These are phyloP conservation scores for Scophthalmus maximus DNA, from an alignment of 2,113 vertebrate genomes.

Conservation along the genomic window DNA sequence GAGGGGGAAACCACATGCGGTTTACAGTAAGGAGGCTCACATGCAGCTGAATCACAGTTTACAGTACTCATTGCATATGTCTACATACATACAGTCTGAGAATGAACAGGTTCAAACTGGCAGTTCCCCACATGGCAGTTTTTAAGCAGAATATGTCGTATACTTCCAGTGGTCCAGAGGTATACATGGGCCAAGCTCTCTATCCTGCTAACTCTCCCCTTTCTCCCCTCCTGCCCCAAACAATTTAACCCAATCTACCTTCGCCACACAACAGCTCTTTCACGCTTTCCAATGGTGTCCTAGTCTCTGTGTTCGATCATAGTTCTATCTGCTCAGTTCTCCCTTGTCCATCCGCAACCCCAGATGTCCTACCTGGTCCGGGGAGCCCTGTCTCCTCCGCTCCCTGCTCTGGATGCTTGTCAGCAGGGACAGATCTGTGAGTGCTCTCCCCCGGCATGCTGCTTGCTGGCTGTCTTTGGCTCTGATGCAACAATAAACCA, in stretches of 20 bases:
- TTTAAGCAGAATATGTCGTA: constrained; percentile 16
- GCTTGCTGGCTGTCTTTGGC: constrained; percentile 62
- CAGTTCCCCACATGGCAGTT: constrained; percentile 13
- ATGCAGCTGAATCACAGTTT: constrained; percentile 40
- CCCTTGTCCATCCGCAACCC: constrained; percentile 9
- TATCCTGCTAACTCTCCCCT: not conserved
- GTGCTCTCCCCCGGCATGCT: constrained; percentile 85
- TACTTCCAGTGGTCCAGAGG: constrained; percentile 5
- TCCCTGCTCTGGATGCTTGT: constrained; percentile 75
- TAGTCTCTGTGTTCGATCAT: not conserved
- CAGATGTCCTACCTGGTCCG: constrained; percentile 82
- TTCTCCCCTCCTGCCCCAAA: not conserved
- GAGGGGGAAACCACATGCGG: constrained; percentile 26
- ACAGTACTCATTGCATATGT: constrained; percentile 29
- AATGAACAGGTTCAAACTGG: constrained; percentile 17
- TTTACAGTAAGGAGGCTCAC: constrained; percentile 38
- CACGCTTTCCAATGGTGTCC: not conserved
- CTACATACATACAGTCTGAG: constrained; percentile 2
- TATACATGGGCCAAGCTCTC: not conserved
- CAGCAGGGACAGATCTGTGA: constrained; percentile 74
- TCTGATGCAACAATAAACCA: constrained; percentile 81
- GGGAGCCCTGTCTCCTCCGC: constrained; percentile 78
- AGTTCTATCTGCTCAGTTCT: not conserved
- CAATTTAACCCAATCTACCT: not conserved
- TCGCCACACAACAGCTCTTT: not conserved